Base-by-base conservation (phyloP, 23 tunicate species). In the Botrylloides violaceus region DNA sequence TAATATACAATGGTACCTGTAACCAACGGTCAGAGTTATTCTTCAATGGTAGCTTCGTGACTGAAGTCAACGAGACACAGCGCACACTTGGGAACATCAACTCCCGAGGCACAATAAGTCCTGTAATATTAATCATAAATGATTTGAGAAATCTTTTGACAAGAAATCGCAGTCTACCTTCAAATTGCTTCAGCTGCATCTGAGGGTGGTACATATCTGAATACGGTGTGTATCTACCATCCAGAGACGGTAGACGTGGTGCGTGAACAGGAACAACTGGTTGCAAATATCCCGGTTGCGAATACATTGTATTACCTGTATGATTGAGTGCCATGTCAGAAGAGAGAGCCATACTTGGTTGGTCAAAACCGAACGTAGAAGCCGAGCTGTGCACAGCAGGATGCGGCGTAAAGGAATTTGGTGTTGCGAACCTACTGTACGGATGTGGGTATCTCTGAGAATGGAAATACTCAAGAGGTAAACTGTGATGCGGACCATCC, bases 1-100 rank as follows among this genome's bases (percentile, higher is more conserved):
- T 15, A 19, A 65, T 30, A 18, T 12, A 1, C 1, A 1, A 34
- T 9, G 4, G 2, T 33, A 85, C 85, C 81, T 85, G 84, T n/a
- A 85, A 32, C 85, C 85, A 85, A 20, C 85, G 38, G 5, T 73
- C 38, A 24, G 79, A 21, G 7, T 63, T 79, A 65, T 80, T 85
- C 39, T 59, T 60, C 22, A 85, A 29, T 4, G 94, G 81, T 3
- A 85, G 35, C 37, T 32, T 56, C 15, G 49, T 49, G 24, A 61
- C 70, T 32, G 77, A 58, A 24, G 77, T 77, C 20, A 80, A 75
- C 18, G 80, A 65, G 29, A 71, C 77, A 36, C 94, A 85, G 29
- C 83, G 55, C 0, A 31, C 36, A 19, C 64, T 53, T 9, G 83
- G 81, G 7, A 79, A 66, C 26, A 27, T 27, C 20, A 85, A 53